phyloP scores from a whole-genome alignment of 2,888 invertebrate genomes.

The Eilema sororculum region DNA sequence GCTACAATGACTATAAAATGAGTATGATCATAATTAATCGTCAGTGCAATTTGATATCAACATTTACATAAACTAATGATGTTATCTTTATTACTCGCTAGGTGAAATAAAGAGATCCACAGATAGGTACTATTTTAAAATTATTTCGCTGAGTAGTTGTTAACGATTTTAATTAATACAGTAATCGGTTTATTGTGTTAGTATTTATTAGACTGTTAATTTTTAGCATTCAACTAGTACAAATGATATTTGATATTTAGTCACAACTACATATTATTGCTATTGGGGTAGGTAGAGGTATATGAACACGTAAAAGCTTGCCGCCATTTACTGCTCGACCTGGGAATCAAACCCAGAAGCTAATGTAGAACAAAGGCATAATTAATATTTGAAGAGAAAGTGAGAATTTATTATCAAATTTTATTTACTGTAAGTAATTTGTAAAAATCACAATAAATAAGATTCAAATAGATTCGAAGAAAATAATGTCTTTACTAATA shows the following conservation, averaged over 20 bases:
- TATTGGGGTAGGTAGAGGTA: too few relatives aligned
- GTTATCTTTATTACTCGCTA: slow-evolving; percentile 10
- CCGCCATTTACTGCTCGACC: background rate
- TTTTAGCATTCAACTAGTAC: background rate
- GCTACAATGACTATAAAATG: slow-evolving; percentile 9
- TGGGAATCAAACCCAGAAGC: background rate
- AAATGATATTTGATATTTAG: background rate
- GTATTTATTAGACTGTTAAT: background rate
- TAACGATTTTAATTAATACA: slow-evolving; percentile 16
- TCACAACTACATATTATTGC: too few relatives aligned
- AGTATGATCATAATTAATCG: slow-evolving; percentile 12
- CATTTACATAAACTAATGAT: slow-evolving; percentile 22
- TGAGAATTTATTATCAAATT: too few relatives aligned
- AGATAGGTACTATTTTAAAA: slow-evolving; percentile 1
- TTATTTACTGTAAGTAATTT: too few relatives aligned
- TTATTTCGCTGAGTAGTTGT: slow-evolving; percentile 15
- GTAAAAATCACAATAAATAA: too few relatives aligned
- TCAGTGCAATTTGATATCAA: slow-evolving; percentile 13
- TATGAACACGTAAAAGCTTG: background rate
- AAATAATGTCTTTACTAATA: too few relatives aligned
- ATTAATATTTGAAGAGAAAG: too few relatives aligned
- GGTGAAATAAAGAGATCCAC: slow-evolving; percentile 16
- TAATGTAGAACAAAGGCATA: background rate
- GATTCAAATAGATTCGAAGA: too few relatives aligned
- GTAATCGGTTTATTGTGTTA: background rate